These are phyloP conservation scores for Scaptomyza hsui DNA, from an alignment of 1,140 invertebrate genomes.

Conservation along the genomic window DNA sequence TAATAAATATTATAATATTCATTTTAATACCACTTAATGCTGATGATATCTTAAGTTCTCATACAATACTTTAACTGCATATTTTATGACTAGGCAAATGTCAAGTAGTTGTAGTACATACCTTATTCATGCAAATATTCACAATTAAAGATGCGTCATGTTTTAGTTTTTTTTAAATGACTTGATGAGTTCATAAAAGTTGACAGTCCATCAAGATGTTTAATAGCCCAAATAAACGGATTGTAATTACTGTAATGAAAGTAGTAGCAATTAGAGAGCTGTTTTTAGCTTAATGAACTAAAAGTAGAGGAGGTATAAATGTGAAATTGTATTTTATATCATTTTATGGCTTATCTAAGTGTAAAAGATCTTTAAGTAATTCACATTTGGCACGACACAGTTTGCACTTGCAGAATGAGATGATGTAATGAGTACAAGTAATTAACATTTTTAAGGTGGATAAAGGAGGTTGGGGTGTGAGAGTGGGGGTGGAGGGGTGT, in stretches of 20 bases:
- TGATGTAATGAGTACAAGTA: constrained; percentile 43
- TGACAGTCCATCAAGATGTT: constrained; percentile 1
- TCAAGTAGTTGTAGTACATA: neutral
- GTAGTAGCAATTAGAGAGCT: constrained; percentile 27
- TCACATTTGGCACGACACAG: constrained; percentile 33
- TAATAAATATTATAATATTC: no score
- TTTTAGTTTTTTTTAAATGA: constrained; percentile 9
- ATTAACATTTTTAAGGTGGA: constrained; percentile 34
- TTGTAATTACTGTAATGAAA: constrained; percentile 15
- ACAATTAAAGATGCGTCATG: constrained; percentile 34
- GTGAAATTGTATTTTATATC: constrained; percentile 22
- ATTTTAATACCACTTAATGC: neutral
- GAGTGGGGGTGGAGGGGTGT: neutral
- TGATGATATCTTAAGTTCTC: neutral
- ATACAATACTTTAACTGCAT: neutral
- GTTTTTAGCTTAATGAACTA: constrained; percentile 28
- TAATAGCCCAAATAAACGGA: constrained; percentile 5
- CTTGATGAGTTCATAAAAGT: constrained; percentile 14
- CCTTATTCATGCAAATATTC: neutral
- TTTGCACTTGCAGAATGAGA: constrained; percentile 12
- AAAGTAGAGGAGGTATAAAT: no score
- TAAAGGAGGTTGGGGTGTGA: neutral
- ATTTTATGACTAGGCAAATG: constrained; percentile 15
- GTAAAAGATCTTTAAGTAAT: constrained; percentile 27
- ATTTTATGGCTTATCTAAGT: constrained; percentile 34